Percentiles rank a stretch among this genome's conserved stretches.
Evolutionary conservation across 2,888 invertebrate species (phyloP).

Genomic region (Amiota mariae): DNA sequence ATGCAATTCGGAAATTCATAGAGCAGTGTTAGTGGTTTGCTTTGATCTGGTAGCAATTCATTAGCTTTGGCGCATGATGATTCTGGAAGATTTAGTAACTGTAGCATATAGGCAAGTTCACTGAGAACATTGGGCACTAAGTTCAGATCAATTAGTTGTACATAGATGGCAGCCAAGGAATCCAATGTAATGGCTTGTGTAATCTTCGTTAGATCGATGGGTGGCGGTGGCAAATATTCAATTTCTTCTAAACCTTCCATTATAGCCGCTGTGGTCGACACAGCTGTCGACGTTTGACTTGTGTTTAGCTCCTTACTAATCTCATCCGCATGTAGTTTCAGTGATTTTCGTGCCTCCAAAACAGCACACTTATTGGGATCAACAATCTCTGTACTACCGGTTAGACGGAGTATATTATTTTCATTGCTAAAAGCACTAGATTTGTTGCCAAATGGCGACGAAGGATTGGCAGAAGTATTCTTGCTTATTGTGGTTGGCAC

Average conservation of each 20-base stretch:
- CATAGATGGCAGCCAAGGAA: constrained; percentile 65
- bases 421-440: constrained; percentile 71
- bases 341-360: constrained; percentile 63
- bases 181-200: constrained; percentile 53
- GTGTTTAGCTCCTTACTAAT: constrained; percentile 62
- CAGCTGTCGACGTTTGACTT: constrained; percentile 49
- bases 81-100: constrained; percentile 61
- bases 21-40: constrained; percentile 62
- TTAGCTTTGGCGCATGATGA: background rate
- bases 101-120: constrained; percentile 69
- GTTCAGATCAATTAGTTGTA: constrained; percentile 69
- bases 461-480: constrained; percentile 38
- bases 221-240: background rate
- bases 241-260: constrained; percentile 24
- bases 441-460: constrained; percentile 46
- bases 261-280: constrained; percentile 29
- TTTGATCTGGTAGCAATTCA: constrained; percentile 28
- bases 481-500: constrained; percentile 69
- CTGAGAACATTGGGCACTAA: constrained; percentile 69
- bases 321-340: constrained; percentile 61
- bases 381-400: constrained; percentile 62
- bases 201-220: constrained; percentile 57
- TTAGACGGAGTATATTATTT: constrained; percentile 69
- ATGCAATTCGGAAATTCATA: constrained; percentile 80
- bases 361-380: constrained; percentile 63